A percentile compares a stretch with the other conserved stretches of the same genome.
Evolutionary conservation across 2,797 vertebrate species (phyloP).

Genomic region (Phalloptychus januarius): DNA sequence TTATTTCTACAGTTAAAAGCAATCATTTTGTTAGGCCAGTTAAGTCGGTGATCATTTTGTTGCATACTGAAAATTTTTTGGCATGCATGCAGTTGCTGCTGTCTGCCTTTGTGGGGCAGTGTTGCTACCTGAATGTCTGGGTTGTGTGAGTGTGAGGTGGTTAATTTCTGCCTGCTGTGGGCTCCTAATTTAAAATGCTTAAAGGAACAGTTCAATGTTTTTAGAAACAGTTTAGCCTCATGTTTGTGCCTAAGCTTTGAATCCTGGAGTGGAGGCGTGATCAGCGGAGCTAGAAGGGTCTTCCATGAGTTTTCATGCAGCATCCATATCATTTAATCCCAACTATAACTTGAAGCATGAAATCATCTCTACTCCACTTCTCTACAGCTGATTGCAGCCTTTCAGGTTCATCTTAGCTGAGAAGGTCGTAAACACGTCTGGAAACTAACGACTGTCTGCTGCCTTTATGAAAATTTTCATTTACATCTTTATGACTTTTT

Average conservation of each 20-base stretch:
- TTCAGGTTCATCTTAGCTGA: neutral
- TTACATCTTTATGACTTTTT: neutral
- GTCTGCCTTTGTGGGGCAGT: constrained; percentile 10
- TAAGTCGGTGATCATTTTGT: neutral
- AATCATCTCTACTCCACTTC: neutral
- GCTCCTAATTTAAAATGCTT: neutral
- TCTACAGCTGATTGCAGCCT: neutral
- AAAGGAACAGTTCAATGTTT: neutral
- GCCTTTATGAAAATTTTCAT: neutral
- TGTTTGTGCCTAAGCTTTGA: constrained; percentile 1
- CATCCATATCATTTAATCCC: neutral
- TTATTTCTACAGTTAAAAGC: neutral
- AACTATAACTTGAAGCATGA: neutral
- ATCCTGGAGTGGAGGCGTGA: neutral
- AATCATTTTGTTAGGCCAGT: neutral
- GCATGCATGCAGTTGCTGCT: constrained; percentile 12
- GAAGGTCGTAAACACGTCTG: neutral
- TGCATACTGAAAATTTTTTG: neutral
- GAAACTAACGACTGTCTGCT: neutral
- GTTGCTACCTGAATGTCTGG: constrained; percentile 3
- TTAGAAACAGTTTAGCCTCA: neutral
- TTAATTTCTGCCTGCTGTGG: neutral
- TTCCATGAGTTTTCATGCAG: constrained; percentile 4
- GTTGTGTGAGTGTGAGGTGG: neutral
- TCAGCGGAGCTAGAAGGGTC: neutral